phyloP scores from a whole-genome alignment of 2,888 invertebrate genomes.

The Xanthia togata region DNA sequence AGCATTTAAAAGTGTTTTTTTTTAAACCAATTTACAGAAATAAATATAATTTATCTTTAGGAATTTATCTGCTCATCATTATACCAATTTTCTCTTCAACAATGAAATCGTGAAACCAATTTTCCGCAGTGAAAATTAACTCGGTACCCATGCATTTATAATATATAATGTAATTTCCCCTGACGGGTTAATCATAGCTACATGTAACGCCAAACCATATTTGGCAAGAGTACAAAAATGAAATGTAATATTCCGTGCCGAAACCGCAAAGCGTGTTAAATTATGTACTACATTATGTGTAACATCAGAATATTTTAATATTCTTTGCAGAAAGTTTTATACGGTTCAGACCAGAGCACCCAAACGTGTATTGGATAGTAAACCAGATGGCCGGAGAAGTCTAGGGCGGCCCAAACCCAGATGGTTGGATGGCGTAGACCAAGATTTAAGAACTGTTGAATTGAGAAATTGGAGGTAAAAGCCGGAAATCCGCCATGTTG shows the following conservation, averaged over 20 bases:
- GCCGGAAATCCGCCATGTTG: too few relatives aligned
- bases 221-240: conserved; percentile 34
- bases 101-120: background rate
- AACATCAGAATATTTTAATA: background rate
- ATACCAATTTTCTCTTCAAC: background rate
- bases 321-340: background rate
- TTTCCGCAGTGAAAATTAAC: background rate
- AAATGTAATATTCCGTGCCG: conserved; percentile 11
- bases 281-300: background rate
- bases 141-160: background rate
- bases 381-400: too few relatives aligned
- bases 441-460: too few relatives aligned
- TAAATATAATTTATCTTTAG: too few relatives aligned
- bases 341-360: too few relatives aligned
- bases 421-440: too few relatives aligned
- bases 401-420: too few relatives aligned
- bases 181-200: conserved; percentile 11
- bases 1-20: too few relatives aligned
- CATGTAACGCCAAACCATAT: conserved; percentile 23
- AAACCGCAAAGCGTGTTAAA: conserved; percentile 10
- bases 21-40: too few relatives aligned
- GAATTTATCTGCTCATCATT: background rate
- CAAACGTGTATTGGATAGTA: too few relatives aligned
- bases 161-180: background rate
- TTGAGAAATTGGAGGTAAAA: too few relatives aligned